Conservation (phyloP, 2,888 invertebrate species). For the Nephrotoma guestfalica region DNA sequence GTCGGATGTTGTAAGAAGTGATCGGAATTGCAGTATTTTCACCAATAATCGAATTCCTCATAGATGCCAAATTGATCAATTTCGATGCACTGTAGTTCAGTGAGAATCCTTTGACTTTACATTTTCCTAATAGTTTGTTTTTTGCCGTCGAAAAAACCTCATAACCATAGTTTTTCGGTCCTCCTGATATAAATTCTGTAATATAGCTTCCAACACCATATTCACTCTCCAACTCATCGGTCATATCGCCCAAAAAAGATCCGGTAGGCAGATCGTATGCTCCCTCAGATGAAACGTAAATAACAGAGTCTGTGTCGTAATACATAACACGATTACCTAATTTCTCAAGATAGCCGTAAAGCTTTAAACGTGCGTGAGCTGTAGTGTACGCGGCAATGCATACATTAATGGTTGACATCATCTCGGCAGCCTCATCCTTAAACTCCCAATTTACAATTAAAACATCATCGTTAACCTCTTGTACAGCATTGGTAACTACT, state of each 20-base stretch:
- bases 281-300: too few species aligned
- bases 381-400: conserved; percentile 18
- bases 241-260: too few species aligned
- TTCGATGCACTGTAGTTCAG: not conserved
- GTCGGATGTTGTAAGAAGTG: not conserved
- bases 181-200: too few species aligned
- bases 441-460: conserved; percentile 15
- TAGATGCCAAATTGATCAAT: not conserved
- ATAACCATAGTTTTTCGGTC: too few species aligned
- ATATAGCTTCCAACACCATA: too few species aligned
- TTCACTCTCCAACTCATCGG: too few species aligned
- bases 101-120: not conserved
- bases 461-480: conserved; percentile 13
- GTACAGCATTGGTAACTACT: conserved; percentile 12
- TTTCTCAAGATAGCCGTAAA: conserved; percentile 17
- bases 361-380: conserved; percentile 22
- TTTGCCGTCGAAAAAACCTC: too few species aligned
- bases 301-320: conserved; percentile 8
- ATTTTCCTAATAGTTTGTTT: too few species aligned
- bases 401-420: conserved; percentile 16
- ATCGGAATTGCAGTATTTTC: not conserved
- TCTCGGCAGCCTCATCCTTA: conserved; percentile 1
- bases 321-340: conserved; percentile 21
- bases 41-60: not conserved
- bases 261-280: too few species aligned